Base-by-base conservation (phyloP, 2,888 invertebrate species). In the Tanypteryx hageni region DNA sequence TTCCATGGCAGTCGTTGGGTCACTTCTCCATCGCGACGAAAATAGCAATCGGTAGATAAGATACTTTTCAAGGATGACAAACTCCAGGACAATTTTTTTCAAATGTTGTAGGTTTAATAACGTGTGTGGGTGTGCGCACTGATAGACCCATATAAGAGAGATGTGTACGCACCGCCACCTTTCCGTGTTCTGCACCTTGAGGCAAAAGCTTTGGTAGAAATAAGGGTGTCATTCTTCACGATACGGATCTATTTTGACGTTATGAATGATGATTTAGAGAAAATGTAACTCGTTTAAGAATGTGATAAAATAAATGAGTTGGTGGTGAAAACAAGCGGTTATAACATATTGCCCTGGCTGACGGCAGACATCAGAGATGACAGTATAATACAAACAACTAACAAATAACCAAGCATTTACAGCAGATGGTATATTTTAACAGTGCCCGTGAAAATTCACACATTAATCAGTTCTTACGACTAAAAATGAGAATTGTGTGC, bases 361-460 rank as follows among this genome's bases (percentile, higher is more conserved):
- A 22, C 22, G 76, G 76, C 22, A 27, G 76, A 22, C 22, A 76
- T 76, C 76, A 27, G 22, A 27, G 76, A 76, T 76, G 76, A 27
- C 76, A 76, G 76, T 27, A 27, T 76, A 76, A 76, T 76, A 11
- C 76, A 76, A 76, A 76, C 76, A 76, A 11, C 76, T 76, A 4
- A 27, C 22, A 27, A 76, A 76, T 76, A 76, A 76, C 76, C 22
- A 76, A 76, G 76, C 27, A 27, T 10, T 76, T 27, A 27, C 14
- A 22, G 76, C 76, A 76, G 76, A 76, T 76, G 76, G 76, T 76
- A 22, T 76, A 76, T 76, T 76, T 76, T 9, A 76, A 22, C 76
- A 76, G 76, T 10, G 76, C 4, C 5, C 11, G 76, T 0, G 68
- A 16, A 68, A 27, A 76, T 76, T 76, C 13, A 76, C 76, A 22